Conservation (phyloP, 2,113 vertebrate species). For the Cyrtonyx montezumae region DNA sequence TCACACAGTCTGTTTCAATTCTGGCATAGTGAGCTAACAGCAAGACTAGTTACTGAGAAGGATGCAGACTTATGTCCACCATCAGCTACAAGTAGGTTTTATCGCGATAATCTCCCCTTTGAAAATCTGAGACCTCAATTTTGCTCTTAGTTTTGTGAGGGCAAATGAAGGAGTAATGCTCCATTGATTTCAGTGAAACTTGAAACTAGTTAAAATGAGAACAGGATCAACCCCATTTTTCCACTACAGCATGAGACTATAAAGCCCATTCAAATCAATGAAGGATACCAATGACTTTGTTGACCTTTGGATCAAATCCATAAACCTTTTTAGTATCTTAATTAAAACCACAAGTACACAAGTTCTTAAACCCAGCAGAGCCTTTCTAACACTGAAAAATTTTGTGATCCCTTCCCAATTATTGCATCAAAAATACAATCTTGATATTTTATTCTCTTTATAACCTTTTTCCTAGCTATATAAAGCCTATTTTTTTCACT, state of each 20-base stretch:
- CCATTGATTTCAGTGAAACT: not conserved
- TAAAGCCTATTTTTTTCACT: not conserved
- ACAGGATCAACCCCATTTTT: constrained; percentile 5
- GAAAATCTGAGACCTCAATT: not conserved
- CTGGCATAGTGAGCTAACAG: not conserved
- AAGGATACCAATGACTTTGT: constrained; percentile 20
- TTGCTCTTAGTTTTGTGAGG: not conserved
- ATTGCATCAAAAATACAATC: not conserved
- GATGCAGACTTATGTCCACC: not conserved
- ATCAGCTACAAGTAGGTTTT: not conserved
- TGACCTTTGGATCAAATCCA: constrained; percentile 48
- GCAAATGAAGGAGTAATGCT: not conserved
- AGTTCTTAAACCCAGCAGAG: not conserved
- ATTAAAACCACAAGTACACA: constrained; percentile 45
- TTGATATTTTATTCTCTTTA: not conserved
- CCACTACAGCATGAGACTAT: not conserved
- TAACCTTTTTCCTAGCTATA: not conserved
- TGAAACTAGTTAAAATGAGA: constrained; percentile 26
- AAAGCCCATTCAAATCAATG: constrained; percentile 55
- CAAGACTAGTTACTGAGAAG: not conserved
- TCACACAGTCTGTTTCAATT: not conserved
- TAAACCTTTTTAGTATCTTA: constrained; percentile 36
- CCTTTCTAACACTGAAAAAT: constrained; percentile 24
- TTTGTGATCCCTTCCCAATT: not conserved
- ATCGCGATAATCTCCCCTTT: not conserved